Evolutionary conservation across 2,797 vertebrate genomes (phyloP), one percentile per base, ranked within the genome.

Genomic region (Hephaestus fuliginosus): DNA sequence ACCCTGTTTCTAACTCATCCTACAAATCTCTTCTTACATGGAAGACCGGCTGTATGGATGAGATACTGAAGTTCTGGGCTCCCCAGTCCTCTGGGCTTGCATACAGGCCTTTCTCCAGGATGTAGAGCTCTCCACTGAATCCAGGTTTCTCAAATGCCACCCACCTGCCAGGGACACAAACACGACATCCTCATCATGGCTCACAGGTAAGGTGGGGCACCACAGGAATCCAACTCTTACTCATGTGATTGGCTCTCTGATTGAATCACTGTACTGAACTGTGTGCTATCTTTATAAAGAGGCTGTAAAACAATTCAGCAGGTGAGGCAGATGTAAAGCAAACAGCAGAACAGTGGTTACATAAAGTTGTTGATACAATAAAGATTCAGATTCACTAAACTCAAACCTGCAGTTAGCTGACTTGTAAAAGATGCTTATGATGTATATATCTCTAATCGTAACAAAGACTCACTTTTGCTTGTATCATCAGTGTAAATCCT

Each of bases 31-130:
- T 58, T 51, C 95, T 96, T 96, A 99, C 98, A 93, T 96, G 92
- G 86, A 96, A 81, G 43, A 99, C 95, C 2, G 97, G 98, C 80
- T 98, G 97, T 77, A 99, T 91, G 75, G 98, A 99, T 41, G 96
- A 96, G 76, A 99, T 96, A 85, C 91, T 97, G 91, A 58, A 94
- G 74, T 92, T 95, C 61, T 88, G 93, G 18, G 95, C 96, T 41
- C 97, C 97, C 98, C 98, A 99, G 83, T 98, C 96, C 71, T 97
- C 96, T 4, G 94, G 95, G 81, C 74, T 93, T 52, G 95, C 87
- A 51, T 99, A 99, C 8, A 98, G 87, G 78, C 98, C 98, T 93
- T 97, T 98, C 90, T 98, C 96, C 85, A 99, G 91, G 70, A 99
- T 52, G 17, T 98, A 99, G 58, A 97, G 93, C 80, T 98, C 97